A percentile compares a stretch with the other conserved stretches of the same genome.
Conservation (phyloP, 2,797 vertebrate genomes). For the Todus mexicanus region DNA sequence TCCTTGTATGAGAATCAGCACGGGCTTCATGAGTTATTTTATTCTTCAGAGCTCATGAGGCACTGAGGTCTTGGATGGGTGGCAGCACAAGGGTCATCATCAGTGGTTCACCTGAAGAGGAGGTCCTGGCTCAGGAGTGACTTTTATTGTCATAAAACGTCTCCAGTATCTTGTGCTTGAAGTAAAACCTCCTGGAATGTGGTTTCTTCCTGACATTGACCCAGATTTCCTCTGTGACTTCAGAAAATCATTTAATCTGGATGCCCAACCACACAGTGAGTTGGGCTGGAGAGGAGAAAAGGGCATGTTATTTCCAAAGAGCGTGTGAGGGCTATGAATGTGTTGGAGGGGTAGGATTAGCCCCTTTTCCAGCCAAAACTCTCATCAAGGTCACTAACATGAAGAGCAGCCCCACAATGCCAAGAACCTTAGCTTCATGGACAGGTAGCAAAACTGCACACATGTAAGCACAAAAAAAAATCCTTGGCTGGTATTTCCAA, state of each 20-base stretch:
- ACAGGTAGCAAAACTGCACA: not conserved
- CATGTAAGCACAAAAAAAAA: accelerated
- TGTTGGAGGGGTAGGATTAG: not conserved
- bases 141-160: not conserved
- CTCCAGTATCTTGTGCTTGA: not conserved
- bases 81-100: not conserved
- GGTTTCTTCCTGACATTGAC: not conserved
- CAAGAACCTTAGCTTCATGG: not conserved
- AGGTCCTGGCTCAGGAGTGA: not conserved
- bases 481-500: not conserved
- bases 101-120: not conserved
- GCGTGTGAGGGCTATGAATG: not conserved
- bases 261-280: not conserved
- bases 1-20: not conserved
- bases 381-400: not conserved
- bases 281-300: not conserved
- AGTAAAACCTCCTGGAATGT: not conserved
- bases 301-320: not conserved
- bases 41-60: not conserved
- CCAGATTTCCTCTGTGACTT: not conserved
- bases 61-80: not conserved
- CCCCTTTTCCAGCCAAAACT: not conserved
- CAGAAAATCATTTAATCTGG: not conserved
- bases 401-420: not conserved
- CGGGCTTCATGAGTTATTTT: not conserved